phyloP scores from a whole-genome alignment of 2,797 vertebrate genomes.

The Tapera naevia region DNA sequence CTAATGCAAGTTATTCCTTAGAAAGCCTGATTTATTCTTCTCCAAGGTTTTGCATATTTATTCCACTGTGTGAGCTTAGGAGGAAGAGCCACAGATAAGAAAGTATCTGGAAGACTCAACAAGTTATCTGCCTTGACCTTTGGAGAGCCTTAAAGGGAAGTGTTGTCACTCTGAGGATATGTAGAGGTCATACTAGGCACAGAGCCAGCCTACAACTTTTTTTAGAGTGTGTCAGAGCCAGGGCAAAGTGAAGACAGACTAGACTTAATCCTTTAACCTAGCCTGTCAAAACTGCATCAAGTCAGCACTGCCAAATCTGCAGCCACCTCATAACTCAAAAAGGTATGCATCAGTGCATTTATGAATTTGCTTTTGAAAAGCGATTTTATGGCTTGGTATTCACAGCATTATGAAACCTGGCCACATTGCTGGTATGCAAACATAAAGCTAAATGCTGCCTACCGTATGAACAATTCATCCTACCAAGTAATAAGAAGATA shows the following conservation, averaged over 20 bases:
- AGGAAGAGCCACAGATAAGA: conserved; percentile 75
- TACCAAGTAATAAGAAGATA: background rate
- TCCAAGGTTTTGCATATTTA: conserved; percentile 47
- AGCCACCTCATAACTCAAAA: conserved; percentile 73
- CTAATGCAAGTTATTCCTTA: background rate
- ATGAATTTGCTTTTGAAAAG: conserved; percentile 73
- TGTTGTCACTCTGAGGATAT: conserved; percentile 80
- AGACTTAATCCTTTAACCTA: conserved; percentile 75
- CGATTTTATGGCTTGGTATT: conserved; percentile 62
- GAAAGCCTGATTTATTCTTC: conserved; percentile 9
- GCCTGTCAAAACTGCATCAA: conserved; percentile 76
- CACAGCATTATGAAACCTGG: conserved; percentile 59
- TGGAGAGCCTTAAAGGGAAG: conserved; percentile 77
- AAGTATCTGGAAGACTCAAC: conserved; percentile 66
- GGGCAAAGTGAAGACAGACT: conserved; percentile 80
- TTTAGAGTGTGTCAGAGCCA: conserved; percentile 81
- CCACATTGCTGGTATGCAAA: conserved; percentile 26
- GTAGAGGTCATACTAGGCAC: conserved; percentile 71
- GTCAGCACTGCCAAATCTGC: conserved; percentile 73
- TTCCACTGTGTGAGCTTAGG: conserved; percentile 40
- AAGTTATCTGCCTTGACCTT: conserved; percentile 81
- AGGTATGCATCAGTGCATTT: conserved; percentile 73
- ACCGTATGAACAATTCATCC: conserved; percentile 39
- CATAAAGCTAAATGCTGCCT: conserved; percentile 27
- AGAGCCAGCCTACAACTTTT: conserved; percentile 71